Conservation (phyloP, 2,113 vertebrate genomes). For the Heteronetta atricapilla region DNA sequence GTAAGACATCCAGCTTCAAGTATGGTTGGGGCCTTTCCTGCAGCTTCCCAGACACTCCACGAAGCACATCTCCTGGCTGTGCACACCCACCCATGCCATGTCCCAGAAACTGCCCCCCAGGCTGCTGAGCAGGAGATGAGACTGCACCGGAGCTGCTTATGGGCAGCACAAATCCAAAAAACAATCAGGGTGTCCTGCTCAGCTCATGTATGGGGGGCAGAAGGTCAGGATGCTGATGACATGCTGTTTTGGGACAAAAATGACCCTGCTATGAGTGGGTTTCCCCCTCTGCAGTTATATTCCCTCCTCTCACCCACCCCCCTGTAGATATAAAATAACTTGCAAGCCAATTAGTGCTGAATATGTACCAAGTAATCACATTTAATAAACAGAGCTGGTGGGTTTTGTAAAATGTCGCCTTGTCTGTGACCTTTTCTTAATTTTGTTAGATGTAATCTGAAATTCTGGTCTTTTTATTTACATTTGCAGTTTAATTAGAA, state of each 20-base stretch:
- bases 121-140: background rate
- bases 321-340: background rate
- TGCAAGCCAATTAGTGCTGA: slow-evolving; percentile 61
- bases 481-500: slow-evolving; percentile 65
- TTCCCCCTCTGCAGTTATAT: background rate
- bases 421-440: slow-evolving; percentile 64
- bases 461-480: slow-evolving; percentile 70
- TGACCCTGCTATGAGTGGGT: background rate
- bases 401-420: slow-evolving; percentile 36
- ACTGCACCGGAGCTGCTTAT: background rate
- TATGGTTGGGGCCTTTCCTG: background rate
- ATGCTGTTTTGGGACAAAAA: slow-evolving; percentile 23
- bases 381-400: slow-evolving; percentile 68
- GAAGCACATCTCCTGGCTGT: slow-evolving; percentile 46
- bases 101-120: background rate
- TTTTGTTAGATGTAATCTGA: slow-evolving; percentile 69
- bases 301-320: background rate
- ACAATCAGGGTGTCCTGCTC: background rate
- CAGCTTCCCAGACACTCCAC: background rate
- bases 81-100: background rate
- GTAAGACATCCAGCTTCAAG: background rate
- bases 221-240: background rate
- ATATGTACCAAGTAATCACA: slow-evolving; percentile 48
- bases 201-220: background rate
- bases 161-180: background rate